Evolutionary conservation across 2,888 invertebrate genomes (phyloP), one percentile per base, ranked within the genome.

Genomic region (Yponomeuta plumbellus): DNA sequence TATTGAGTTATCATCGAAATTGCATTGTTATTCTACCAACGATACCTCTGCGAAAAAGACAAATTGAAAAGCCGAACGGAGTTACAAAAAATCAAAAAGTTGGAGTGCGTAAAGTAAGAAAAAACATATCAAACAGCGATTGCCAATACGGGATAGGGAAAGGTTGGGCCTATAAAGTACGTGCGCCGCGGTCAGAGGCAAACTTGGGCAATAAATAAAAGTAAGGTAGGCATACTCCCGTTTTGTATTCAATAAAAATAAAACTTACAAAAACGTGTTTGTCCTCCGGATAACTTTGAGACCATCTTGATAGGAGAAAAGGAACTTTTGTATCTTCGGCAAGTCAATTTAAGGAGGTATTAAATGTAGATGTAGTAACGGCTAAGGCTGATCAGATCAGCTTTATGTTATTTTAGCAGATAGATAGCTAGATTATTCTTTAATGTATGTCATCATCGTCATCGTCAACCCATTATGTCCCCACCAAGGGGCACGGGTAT

Each of bases 151-250:
- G 87, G 82, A 87, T 87, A 80, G 86, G 34, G 80, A 83, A 86
- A 86, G 88, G 88, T 87, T 88, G 83, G 81, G 79, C 88, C 87
- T 85, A 88, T 89, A 89, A 87, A 88, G 84, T 88, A 90, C 90
- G 90, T 88, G 90, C 82, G 88, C 13, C 63, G 85, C 89, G 90
- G 89, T 89, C 89, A 88, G 87, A 87, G 87, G 88, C 88, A 89
- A 90, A 90, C 86, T 89, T 88, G 78, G 81, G 85, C 86, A 83
- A 90, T 91, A 91, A 90, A 90, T 90, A 87, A 88, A 85, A 86
- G 86, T 83, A 84, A 86, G 86, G 86, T 85, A 86, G 81, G 80
- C 83, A 83, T 77, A 83, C 83, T 81, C 81, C 81, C 83, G 84
- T 88, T 88, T 88, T 88, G 88, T 88, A 85, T 89, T 87, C 88